phyloP scores from a whole-genome alignment of 2,888 invertebrate species.

The Macrophya alboannulata region DNA sequence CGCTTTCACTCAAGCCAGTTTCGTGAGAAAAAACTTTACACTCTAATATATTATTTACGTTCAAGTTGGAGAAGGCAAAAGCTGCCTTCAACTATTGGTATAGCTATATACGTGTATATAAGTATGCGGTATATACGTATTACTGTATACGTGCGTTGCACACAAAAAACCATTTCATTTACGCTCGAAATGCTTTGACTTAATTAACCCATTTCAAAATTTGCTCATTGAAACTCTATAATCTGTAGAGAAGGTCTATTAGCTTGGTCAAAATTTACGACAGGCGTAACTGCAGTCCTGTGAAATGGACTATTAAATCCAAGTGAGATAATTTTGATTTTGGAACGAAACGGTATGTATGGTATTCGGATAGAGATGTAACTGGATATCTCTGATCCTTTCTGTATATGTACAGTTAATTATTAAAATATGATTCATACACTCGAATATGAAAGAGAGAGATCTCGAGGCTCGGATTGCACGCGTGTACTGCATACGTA shows the following conservation, averaged over 20 bases:
- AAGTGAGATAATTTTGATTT: slow-evolving; percentile 1
- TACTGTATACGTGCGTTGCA: neutral
- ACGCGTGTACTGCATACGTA: slow-evolving; percentile 34
- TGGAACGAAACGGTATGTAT: neutral
- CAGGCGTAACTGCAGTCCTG: neutral
- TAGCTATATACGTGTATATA: slow-evolving; percentile 17
- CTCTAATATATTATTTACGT: slow-evolving; percentile 48
- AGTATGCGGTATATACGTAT: neutral
- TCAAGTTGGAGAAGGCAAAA: slow-evolving; percentile 51
- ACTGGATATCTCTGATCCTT: slow-evolving; percentile 39
- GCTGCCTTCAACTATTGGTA: slow-evolving; percentile 60
- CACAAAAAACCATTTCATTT: neutral
- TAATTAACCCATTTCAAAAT: neutral
- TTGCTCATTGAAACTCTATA: neutral
- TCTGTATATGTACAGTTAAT: slow-evolving; percentile 28
- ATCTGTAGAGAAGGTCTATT: neutral
- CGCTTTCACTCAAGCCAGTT: slow-evolving; percentile 33
- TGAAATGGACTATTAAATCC: neutral
- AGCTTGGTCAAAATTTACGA: neutral
- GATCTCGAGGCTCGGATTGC: slow-evolving; percentile 41
- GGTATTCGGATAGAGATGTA: slow-evolving; percentile 26
- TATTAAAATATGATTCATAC: slow-evolving; percentile 48
- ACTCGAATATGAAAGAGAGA: slow-evolving; percentile 27
- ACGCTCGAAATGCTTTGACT: neutral
- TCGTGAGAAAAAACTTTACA: slow-evolving; percentile 44